Percentiles rank a stretch among this genome's conserved stretches.
Conservation (phyloP, 1,140 invertebrate species). For the Papilio aristodemus region DNA sequence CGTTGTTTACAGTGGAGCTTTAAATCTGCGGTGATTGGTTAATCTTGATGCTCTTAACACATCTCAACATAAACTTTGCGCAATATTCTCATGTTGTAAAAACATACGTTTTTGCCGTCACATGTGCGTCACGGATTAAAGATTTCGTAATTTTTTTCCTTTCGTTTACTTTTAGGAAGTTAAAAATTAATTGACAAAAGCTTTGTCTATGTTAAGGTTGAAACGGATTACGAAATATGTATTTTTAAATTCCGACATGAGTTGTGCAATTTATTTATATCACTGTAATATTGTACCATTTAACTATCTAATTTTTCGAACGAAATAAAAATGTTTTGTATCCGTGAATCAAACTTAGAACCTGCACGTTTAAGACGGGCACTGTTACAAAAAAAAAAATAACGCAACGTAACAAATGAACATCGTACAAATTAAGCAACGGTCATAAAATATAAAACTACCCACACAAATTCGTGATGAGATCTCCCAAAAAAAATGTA, state of each 20-base stretch:
- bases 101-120: not conserved
- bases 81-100: not conserved
- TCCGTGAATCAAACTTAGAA: too few species aligned
- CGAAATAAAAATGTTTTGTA: too few species aligned
- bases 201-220: not conserved
- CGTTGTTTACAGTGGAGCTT: not conserved
- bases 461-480: not conserved
- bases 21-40: slow-evolving; percentile 1
- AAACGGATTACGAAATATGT: too few species aligned
- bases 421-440: not conserved
- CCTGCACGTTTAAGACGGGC: not conserved
- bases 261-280: too few species aligned
- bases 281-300: too few species aligned
- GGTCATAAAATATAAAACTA: too few species aligned
- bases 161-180: not conserved
- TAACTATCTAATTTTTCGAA: too few species aligned
- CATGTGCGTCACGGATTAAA: not conserved
- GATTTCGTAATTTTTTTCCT: not conserved
- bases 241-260: too few species aligned
- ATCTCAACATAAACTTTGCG: not conserved
- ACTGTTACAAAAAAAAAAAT: not conserved
- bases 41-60: not conserved
- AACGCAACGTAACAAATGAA: not conserved
- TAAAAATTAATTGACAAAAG: too few species aligned
- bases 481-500: not conserved